Percentiles rank a stretch among this genome's conserved stretches.
phyloP scores from a whole-genome alignment of 2,888 invertebrate species.

The Charanyca ferruginea region DNA sequence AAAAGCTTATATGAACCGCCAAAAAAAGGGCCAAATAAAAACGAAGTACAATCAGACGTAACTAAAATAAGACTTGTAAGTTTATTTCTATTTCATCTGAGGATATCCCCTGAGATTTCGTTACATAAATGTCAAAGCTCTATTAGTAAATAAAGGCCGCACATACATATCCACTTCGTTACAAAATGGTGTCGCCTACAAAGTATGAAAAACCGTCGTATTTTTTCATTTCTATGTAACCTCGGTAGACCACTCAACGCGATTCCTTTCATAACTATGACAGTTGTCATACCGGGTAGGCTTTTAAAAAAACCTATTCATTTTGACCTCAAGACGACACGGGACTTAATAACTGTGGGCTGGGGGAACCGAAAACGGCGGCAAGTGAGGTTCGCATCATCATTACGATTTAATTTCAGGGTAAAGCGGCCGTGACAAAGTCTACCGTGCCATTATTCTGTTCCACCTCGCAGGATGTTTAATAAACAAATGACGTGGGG shows the following conservation, averaged over 20 bases:
- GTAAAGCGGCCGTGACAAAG: conserved; percentile 89
- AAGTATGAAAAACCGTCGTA: conserved; percentile 55
- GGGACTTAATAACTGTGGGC: conserved; percentile 85
- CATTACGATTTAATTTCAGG: conserved; percentile 90
- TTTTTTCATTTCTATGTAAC: conserved; percentile 70
- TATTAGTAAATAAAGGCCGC: conserved; percentile 68
- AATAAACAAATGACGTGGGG: conserved; percentile 90
- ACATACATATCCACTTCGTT: conserved; percentile 58
- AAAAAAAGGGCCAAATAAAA: background rate
- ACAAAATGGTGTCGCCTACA: conserved; percentile 52
- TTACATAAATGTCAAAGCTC: conserved; percentile 55
- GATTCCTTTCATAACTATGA: conserved; percentile 86
- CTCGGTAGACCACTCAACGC: conserved; percentile 78
- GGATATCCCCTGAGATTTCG: conserved; percentile 13
- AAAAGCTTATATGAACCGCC: background rate
- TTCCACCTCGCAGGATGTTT: conserved; percentile 89
- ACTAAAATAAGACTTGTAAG: conserved; percentile 4
- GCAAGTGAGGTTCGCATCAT: conserved; percentile 86
- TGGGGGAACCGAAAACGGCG: conserved; percentile 79
- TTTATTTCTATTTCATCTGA: conserved; percentile 11
- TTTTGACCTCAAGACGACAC: conserved; percentile 87
- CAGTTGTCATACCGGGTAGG: conserved; percentile 83
- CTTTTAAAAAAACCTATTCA: conserved; percentile 88
- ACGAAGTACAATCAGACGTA: background rate
- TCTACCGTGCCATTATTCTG: conserved; percentile 88